Percentiles rank a stretch among this genome's conserved stretches.
Evolutionary conservation across 2,797 vertebrate species (phyloP).

Genomic region (Anabacerthia variegaticeps): DNA sequence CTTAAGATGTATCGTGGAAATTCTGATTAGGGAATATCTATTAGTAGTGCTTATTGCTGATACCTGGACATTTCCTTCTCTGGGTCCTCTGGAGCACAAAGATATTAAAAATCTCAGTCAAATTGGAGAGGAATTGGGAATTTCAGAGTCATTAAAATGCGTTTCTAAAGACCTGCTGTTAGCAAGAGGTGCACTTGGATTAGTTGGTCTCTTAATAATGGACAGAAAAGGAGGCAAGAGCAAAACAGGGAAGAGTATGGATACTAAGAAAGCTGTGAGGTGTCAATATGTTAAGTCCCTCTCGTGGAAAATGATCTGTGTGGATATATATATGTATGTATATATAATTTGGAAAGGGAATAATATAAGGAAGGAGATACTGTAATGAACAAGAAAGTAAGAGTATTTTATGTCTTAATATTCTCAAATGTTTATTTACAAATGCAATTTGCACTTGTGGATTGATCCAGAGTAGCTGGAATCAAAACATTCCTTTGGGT

Average conservation of each 20-base stretch:
- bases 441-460: not conserved
- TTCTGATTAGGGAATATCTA: not conserved
- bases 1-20: not conserved
- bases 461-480: not conserved
- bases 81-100: not conserved
- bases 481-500: not conserved
- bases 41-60: not conserved
- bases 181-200: not conserved
- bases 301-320: not conserved
- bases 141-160: not conserved
- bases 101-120: not conserved
- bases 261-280: not conserved
- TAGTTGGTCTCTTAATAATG: not conserved
- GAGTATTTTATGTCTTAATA: not conserved
- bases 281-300: not conserved
- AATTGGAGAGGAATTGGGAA: not conserved
- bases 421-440: not conserved
- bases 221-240: not conserved
- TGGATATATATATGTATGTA: not conserved
- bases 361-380: not conserved
- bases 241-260: not conserved
- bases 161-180: not conserved
- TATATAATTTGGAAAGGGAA: not conserved
- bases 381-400: not conserved
- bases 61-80: not conserved